Conservation (phyloP, 2,888 invertebrate genomes). For the Erpobdella octoculata region DNA sequence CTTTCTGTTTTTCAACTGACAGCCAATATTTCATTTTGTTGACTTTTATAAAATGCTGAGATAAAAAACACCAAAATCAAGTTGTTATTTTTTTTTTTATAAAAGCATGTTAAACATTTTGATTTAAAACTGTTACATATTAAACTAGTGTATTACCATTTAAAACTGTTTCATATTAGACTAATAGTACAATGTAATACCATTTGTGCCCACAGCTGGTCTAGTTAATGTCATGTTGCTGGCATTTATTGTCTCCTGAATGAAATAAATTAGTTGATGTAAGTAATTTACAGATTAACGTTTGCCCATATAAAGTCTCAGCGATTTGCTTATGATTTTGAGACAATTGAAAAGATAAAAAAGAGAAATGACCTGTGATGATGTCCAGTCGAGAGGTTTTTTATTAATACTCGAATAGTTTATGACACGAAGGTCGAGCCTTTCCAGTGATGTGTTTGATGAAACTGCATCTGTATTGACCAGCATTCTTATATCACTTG, state of each 20-base stretch:
- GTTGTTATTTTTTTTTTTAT: neutral
- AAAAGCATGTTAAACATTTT: neutral
- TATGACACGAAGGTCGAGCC: neutral
- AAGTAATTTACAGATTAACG: neutral
- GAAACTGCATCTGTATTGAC: neutral
- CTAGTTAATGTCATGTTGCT: slow-evolving; percentile 25
- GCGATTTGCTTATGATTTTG: neutral
- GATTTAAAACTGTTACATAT: too few relatives aligned
- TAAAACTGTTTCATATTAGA: neutral
- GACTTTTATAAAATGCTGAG: too few relatives aligned
- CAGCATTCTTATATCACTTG: neutral
- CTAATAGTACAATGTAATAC: slow-evolving; percentile 22
- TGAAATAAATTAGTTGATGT: neutral
- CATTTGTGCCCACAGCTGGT: slow-evolving; percentile 27
- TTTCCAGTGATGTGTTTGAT: neutral
- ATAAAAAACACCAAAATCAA: too few relatives aligned
- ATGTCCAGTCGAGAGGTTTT: neutral
- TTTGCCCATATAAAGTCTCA: neutral
- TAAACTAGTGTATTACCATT: too few relatives aligned
- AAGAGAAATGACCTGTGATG: neutral
- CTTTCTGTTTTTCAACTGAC: too few relatives aligned
- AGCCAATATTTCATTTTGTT: too few relatives aligned
- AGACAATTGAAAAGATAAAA: neutral
- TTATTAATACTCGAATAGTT: neutral
- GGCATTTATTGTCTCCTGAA: slow-evolving; percentile 24